phyloP scores from a whole-genome alignment of 2,113 vertebrate species.

The Cynocephalus volans region DNA sequence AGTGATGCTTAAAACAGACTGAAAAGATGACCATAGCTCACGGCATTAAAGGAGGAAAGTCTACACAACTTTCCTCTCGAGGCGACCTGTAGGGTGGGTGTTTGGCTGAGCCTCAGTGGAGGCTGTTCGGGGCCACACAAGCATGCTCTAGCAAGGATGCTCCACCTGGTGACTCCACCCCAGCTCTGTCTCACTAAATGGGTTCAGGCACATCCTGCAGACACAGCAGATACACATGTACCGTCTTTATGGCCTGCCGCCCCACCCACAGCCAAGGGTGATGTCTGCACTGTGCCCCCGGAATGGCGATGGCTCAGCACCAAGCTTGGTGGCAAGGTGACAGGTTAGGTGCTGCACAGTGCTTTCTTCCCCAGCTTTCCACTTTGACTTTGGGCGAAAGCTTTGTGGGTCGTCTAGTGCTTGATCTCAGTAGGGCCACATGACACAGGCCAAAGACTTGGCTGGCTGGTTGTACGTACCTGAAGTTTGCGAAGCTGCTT shows the following conservation, averaged over 20 bases:
- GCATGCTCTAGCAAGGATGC: background rate
- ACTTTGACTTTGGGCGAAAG: background rate
- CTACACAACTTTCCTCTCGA: background rate
- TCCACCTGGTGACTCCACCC: too few relatives aligned
- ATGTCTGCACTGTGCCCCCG: background rate
- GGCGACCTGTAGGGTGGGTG: background rate
- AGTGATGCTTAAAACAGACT: background rate
- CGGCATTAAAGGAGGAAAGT: accelerated
- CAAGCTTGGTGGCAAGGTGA: background rate
- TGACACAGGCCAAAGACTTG: accelerated
- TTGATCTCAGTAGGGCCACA: background rate
- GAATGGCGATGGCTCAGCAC: background rate
- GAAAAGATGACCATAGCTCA: background rate
- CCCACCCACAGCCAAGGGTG: background rate
- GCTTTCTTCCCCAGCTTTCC: too few relatives aligned
- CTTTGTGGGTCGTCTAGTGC: accelerated
- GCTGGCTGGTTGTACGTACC: conserved; percentile 86
- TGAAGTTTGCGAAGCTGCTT: conserved; percentile 98
- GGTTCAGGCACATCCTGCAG: background rate
- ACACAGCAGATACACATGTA: background rate
- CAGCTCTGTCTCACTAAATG: background rate
- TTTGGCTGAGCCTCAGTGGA: accelerated
- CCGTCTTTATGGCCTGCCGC: background rate
- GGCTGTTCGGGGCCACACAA: background rate
- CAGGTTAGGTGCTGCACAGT: background rate